phyloP scores from a whole-genome alignment of 2,888 invertebrate genomes.

The Drosophila mimica region DNA sequence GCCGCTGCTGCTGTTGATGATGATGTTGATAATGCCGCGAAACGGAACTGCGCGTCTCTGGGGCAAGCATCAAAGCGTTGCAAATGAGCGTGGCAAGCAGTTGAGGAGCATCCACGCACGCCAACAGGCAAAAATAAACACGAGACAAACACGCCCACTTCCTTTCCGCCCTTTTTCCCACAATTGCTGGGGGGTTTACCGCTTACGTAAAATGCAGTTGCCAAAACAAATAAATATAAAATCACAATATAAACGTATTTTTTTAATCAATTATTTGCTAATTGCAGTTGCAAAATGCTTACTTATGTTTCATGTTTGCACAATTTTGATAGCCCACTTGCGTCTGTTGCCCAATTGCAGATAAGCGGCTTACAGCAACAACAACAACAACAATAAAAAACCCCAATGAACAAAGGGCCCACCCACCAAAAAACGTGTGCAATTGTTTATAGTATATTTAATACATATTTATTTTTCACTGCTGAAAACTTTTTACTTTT shows the following conservation, averaged over 20 bases:
- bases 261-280: conserved; percentile 56
- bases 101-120: conserved; percentile 39
- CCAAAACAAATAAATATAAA: neutral
- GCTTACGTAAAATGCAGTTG: conserved; percentile 58
- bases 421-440: conserved; percentile 39
- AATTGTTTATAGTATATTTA: conserved; percentile 15
- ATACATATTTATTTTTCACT: conserved; percentile 1
- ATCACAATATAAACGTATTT: conserved; percentile 14
- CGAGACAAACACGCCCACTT: neutral
- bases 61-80: conserved; percentile 43
- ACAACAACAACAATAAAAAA: conserved; percentile 5
- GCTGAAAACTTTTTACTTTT: conserved; percentile 22
- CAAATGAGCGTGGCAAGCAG: conserved; percentile 42
- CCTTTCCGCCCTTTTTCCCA: neutral
- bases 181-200: conserved; percentile 6
- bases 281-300: conserved; percentile 44
- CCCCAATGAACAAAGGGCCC: conserved; percentile 46
- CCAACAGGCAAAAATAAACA: neutral
- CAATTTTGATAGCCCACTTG: conserved; percentile 28
- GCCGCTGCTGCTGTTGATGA: conserved; percentile 4
- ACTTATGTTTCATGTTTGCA: conserved; percentile 15
- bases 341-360: conserved; percentile 43
- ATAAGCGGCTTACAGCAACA: conserved; percentile 40
- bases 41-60: conserved; percentile 52
- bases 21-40: conserved; percentile 25